These are phyloP conservation scores for Taeniopygia guttata DNA, from an alignment of 2,797 vertebrate genomes.

Conservation along the genomic window DNA sequence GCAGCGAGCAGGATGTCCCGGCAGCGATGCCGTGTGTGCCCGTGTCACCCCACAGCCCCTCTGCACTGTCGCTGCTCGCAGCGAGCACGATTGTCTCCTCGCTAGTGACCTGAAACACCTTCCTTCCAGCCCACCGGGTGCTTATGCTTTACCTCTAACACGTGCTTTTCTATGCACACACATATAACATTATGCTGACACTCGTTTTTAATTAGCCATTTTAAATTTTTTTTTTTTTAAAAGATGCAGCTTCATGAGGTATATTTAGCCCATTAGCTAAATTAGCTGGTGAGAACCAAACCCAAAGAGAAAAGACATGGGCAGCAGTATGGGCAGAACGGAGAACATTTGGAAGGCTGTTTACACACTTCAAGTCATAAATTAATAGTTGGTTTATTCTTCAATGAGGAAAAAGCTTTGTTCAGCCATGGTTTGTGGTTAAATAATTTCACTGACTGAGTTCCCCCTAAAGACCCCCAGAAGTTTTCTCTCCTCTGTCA, in stretches of 20 bases:
- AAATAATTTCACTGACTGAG: constrained; percentile 83
- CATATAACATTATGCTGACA: background rate
- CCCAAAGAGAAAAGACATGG: background rate
- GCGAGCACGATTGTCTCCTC: background rate
- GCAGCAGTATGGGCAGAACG: background rate
- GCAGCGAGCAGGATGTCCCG: background rate
- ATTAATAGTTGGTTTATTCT: constrained; percentile 76
- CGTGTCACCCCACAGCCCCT: background rate
- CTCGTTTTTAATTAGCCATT: background rate
- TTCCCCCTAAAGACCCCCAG: constrained; percentile 82
- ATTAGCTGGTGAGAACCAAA: background rate
- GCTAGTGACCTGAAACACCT: background rate
- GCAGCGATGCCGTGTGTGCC: background rate
- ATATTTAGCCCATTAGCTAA: background rate
- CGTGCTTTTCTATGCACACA: background rate
- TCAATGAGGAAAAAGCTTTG: constrained; percentile 70
- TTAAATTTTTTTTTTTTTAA: background rate
- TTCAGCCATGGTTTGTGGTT: constrained; percentile 75
- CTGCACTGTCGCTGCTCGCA: background rate
- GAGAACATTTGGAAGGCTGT: constrained; percentile 22
- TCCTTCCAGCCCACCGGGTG: background rate
- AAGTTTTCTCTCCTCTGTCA: constrained; percentile 74
- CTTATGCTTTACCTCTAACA: constrained; percentile 11
- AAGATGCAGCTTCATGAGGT: background rate
- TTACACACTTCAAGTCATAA: constrained; percentile 58